Conservation (phyloP, 2,888 invertebrate genomes). For the Dastarcus helophoroides region DNA sequence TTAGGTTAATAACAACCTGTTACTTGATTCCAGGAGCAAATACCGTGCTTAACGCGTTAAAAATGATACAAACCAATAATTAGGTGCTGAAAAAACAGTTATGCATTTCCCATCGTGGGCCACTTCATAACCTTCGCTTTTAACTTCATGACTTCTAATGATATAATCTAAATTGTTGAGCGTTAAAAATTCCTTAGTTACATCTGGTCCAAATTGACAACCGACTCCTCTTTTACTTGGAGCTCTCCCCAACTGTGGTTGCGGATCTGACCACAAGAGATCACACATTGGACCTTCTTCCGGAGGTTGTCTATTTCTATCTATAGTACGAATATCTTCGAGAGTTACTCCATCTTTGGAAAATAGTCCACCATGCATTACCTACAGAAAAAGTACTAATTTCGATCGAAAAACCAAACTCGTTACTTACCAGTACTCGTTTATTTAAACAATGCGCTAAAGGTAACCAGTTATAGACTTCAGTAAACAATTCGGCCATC, state of each 20-base stretch:
- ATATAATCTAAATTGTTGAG: constrained; percentile 85
- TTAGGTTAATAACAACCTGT: constrained; percentile 4
- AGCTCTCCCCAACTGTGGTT: constrained; percentile 74
- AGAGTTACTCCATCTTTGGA: constrained; percentile 87
- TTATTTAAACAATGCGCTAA: constrained; percentile 90
- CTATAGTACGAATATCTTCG: constrained; percentile 77
- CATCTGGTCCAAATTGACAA: constrained; percentile 97
- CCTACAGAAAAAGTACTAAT: constrained; percentile 38
- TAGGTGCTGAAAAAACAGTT: constrained; percentile 98
- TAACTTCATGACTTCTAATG: constrained; percentile 95
- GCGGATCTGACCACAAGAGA: constrained; percentile 97
- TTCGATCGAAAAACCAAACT: neutral
- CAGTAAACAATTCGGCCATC: constrained; percentile 96
- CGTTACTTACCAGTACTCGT: constrained; percentile 52
- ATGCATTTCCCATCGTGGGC: constrained; percentile 93
- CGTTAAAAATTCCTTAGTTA: constrained; percentile 76
- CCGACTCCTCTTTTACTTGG: constrained; percentile 97
- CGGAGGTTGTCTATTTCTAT: constrained; percentile 93
- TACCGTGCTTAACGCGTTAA: neutral
- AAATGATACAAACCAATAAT: constrained; percentile 97
- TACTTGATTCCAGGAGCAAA: no score
- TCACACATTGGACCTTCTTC: constrained; percentile 97
- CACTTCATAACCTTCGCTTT: constrained; percentile 90
- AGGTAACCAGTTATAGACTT: constrained; percentile 97
- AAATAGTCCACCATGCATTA: constrained; percentile 98